phyloP scores from a whole-genome alignment of 2,113 vertebrate genomes.

The Charina bottae region DNA sequence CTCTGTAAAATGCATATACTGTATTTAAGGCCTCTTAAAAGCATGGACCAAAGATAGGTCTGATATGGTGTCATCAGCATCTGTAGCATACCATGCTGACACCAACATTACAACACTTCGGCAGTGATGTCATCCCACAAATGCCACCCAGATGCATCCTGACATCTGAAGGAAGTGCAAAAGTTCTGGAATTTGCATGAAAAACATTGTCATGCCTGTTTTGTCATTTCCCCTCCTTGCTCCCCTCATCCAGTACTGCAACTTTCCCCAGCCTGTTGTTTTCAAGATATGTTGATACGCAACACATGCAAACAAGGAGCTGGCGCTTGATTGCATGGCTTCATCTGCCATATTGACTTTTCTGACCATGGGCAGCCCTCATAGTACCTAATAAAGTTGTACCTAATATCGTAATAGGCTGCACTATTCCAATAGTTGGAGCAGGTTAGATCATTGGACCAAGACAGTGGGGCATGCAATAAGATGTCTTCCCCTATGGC shows the following conservation, averaged over 20 bases:
- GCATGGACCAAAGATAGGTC: not conserved
- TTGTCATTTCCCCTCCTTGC: not conserved
- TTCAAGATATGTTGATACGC: not conserved
- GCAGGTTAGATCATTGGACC: not conserved
- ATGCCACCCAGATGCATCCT: not conserved
- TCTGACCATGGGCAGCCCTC: not conserved
- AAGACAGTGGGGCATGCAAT: not conserved
- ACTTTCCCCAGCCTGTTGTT: not conserved
- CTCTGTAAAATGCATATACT: not conserved
- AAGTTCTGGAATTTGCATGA: not conserved
- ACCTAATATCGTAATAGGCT: not conserved
- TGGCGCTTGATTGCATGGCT: not conserved
- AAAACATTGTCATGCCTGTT: not conserved
- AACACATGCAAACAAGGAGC: not conserved
- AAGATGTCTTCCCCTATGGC: not conserved
- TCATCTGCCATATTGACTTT: not conserved
- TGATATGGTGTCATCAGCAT: not conserved
- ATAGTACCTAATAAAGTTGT: not conserved
- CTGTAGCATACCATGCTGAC: not conserved
- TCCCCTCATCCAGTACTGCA: not conserved
- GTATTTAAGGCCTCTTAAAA: not conserved
- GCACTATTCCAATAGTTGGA: not conserved
- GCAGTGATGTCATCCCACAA: not conserved
- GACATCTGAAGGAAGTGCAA: not conserved
- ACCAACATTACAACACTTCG: not conserved